These are phyloP conservation scores for Emydoidea blandingii DNA, from an alignment of 2,797 vertebrate genomes.

Conservation along the genomic window DNA sequence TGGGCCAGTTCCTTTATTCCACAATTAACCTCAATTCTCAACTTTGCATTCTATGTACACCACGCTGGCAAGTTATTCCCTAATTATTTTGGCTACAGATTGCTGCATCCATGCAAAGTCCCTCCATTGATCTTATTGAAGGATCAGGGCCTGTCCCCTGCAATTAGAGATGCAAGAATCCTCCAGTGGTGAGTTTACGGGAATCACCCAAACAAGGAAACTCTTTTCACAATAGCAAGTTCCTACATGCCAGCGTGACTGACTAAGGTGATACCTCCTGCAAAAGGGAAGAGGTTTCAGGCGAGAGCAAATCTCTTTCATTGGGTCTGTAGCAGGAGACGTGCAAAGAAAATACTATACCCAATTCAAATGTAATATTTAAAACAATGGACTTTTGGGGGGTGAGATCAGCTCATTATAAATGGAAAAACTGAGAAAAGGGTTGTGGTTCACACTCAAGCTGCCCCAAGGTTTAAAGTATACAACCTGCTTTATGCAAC, in stretches of 20 bases:
- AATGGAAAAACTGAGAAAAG: background rate
- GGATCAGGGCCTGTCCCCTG: too few relatives aligned
- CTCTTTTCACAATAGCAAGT: background rate
- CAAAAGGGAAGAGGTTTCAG: background rate
- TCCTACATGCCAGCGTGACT: fast-evolving
- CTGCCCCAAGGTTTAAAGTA: background rate
- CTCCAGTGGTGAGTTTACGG: background rate
- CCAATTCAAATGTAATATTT: background rate
- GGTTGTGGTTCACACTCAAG: background rate
- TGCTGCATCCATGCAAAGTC: background rate
- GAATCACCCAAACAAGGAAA: background rate
- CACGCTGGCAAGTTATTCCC: fast-evolving
- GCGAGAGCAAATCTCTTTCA: background rate
- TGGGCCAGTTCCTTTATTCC: background rate
- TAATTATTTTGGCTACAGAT: background rate
- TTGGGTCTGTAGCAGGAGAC: background rate
- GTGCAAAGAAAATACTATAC: background rate
- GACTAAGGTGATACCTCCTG: background rate
- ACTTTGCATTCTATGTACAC: background rate
- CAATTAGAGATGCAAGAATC: background rate
- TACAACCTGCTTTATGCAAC: constrained; percentile 17
- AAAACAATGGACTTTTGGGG: background rate
- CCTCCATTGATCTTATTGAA: background rate
- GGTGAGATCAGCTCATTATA: background rate
- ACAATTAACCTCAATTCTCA: background rate